These are phyloP conservation scores for Linnaemya tessellans DNA, from an alignment of 2,888 invertebrate species.

Conservation along the genomic window DNA sequence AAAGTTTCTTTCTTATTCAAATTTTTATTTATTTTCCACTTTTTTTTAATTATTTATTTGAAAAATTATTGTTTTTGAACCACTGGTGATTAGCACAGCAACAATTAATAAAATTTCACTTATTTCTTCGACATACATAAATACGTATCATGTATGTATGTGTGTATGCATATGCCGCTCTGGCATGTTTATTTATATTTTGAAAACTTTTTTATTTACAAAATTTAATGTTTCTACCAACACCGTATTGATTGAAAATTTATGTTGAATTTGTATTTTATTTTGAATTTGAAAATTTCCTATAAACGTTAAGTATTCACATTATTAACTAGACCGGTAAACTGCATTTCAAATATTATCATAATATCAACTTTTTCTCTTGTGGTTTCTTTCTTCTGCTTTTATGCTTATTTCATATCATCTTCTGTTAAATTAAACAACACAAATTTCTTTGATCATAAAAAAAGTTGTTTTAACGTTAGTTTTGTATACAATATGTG, in stretches of 20 bases:
- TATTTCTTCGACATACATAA: not conserved
- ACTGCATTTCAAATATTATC: slow-evolving; percentile 56
- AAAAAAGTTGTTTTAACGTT: slow-evolving; percentile 64
- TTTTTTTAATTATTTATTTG: not conserved
- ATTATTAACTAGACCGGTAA: slow-evolving; percentile 70
- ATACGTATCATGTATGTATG: no score
- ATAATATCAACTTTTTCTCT: slow-evolving; percentile 50
- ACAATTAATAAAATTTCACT: slow-evolving; percentile 52
- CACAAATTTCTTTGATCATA: slow-evolving; percentile 52
- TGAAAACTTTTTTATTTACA: not conserved
- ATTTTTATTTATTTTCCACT: slow-evolving; percentile 29
- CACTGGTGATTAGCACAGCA: slow-evolving; percentile 3
- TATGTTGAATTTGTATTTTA: slow-evolving; percentile 13
- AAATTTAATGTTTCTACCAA: not conserved
- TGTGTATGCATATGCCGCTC: slow-evolving; percentile 2
- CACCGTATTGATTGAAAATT: slow-evolving; percentile 24
- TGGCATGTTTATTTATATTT: not conserved
- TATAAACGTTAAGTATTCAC: slow-evolving; percentile 43
- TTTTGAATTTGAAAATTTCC: slow-evolving; percentile 19
- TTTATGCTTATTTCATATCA: not conserved
- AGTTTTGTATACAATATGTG: slow-evolving; percentile 15
- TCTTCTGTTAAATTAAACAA: slow-evolving; percentile 15
- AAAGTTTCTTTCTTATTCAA: slow-evolving; percentile 62
- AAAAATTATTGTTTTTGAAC: slow-evolving; percentile 18
- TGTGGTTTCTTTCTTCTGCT: slow-evolving; percentile 21